A percentile compares a stretch with the other conserved stretches of the same genome.
Conservation (phyloP, 1,140 invertebrate genomes). For the Tetranychus cinnabarinus region DNA sequence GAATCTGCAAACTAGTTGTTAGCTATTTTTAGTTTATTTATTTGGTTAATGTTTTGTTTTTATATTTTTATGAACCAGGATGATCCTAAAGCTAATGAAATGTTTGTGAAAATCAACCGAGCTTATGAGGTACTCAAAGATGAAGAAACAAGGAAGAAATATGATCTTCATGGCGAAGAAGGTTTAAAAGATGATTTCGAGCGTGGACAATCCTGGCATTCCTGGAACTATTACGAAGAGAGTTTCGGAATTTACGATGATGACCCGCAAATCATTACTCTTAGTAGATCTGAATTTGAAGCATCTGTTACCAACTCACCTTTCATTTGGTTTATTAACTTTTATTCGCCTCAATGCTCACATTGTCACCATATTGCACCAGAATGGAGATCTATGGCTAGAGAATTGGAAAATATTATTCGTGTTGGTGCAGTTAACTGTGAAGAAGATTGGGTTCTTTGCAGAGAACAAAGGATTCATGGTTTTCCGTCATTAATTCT, state of each 20-base stretch:
- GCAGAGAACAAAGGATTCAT: conserved; percentile 34
- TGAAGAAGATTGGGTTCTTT: conserved; percentile 44
- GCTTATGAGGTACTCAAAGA: conserved; percentile 94
- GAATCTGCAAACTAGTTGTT: too few species aligned
- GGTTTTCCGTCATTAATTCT: conserved; percentile 43
- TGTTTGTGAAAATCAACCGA: conserved; percentile 93
- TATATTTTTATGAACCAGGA: conserved; percentile 29
- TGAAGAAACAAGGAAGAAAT: conserved; percentile 76
- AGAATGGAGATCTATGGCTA: conserved; percentile 49
- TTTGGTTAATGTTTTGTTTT: too few species aligned
- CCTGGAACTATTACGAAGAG: conserved; percentile 55
- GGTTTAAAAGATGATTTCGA: conserved; percentile 20
- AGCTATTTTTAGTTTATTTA: too few species aligned
- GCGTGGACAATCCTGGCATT: conserved; percentile 34
- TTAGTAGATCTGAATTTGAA: conserved; percentile 44
- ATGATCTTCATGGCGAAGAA: conserved; percentile 87
- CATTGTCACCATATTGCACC: conserved; percentile 54
- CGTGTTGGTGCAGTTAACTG: conserved; percentile 56
- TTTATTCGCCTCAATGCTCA: conserved; percentile 56
- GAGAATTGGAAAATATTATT: conserved; percentile 40
- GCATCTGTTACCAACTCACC: conserved; percentile 33
- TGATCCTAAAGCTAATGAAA: conserved; percentile 70
- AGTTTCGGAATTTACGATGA: conserved; percentile 70
- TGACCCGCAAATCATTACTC: conserved; percentile 51
- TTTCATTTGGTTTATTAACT: conserved; percentile 57